Conservation (phyloP, 2,797 vertebrate species). For the Neopelma chrysocephalum region DNA sequence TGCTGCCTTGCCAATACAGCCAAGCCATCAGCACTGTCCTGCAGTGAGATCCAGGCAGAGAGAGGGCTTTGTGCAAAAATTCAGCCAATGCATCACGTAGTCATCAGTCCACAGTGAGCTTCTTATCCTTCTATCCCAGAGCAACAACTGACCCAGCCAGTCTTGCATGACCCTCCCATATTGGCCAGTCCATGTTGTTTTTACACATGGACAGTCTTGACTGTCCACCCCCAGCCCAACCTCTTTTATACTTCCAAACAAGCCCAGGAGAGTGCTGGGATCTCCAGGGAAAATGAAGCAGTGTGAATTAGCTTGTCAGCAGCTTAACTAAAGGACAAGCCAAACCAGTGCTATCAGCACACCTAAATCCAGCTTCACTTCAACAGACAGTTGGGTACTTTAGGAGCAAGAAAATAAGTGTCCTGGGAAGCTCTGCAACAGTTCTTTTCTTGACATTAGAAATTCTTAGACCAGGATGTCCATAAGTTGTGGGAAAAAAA, state of each 20-base stretch:
- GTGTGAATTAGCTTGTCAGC: neutral
- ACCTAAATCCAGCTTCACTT: neutral
- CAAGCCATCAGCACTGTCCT: neutral
- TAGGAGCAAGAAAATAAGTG: neutral
- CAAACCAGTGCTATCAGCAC: neutral
- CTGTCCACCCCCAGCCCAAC: neutral
- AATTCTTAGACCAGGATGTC: neutral
- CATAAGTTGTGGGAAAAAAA: neutral
- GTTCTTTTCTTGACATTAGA: neutral
- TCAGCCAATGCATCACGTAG: neutral
- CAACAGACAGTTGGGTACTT: neutral
- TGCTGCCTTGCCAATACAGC: neutral
- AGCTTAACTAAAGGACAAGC: neutral
- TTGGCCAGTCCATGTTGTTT: neutral
- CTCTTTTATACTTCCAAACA: neutral
- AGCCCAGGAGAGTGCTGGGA: neutral
- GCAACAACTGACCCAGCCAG: neutral
- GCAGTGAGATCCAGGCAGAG: neutral
- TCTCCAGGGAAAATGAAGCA: neutral
- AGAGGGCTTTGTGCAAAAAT: neutral
- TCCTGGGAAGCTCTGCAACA: neutral
- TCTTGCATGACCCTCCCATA: neutral
- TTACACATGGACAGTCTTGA: neutral
- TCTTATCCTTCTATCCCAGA: neutral
- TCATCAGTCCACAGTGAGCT: neutral